Conservation (phyloP, 2,797 vertebrate species). For the Iguana delicatissima region DNA sequence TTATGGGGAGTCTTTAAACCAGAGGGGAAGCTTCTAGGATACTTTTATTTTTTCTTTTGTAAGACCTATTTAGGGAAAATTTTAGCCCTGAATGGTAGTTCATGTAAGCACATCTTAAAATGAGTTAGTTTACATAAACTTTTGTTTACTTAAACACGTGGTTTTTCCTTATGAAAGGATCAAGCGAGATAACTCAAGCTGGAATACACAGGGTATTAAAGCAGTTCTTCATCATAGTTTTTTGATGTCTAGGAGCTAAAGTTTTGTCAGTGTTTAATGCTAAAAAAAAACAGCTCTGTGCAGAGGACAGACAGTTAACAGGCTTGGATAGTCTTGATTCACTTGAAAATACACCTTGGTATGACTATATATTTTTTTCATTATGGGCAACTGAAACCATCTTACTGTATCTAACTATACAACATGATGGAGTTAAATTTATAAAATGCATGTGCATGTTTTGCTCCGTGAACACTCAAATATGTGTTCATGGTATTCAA, state of each 20-base stretch:
- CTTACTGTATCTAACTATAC: background rate
- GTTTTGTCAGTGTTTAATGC: too few species aligned
- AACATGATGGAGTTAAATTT: background rate
- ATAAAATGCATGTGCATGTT: background rate
- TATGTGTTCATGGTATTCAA: background rate
- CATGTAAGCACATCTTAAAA: background rate
- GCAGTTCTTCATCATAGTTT: background rate
- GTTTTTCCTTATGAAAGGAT: too few species aligned
- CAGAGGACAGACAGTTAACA: background rate
- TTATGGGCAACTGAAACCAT: background rate
- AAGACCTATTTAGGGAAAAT: background rate
- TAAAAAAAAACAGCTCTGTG: too few species aligned
- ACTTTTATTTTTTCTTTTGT: background rate
- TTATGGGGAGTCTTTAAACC: background rate
- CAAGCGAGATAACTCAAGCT: background rate
- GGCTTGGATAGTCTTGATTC: background rate
- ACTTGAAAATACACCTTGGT: background rate
- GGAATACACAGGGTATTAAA: background rate
- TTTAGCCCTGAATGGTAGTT: background rate
- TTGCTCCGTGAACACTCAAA: slow-evolving; percentile 13
- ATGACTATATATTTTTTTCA: background rate
- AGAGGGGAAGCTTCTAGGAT: too few species aligned
- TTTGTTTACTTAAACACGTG: background rate
- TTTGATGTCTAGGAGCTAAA: background rate
- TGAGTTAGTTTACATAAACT: background rate